Base-by-base conservation (phyloP, 2,113 vertebrate species). In the Zonotrichia leucophrys region DNA sequence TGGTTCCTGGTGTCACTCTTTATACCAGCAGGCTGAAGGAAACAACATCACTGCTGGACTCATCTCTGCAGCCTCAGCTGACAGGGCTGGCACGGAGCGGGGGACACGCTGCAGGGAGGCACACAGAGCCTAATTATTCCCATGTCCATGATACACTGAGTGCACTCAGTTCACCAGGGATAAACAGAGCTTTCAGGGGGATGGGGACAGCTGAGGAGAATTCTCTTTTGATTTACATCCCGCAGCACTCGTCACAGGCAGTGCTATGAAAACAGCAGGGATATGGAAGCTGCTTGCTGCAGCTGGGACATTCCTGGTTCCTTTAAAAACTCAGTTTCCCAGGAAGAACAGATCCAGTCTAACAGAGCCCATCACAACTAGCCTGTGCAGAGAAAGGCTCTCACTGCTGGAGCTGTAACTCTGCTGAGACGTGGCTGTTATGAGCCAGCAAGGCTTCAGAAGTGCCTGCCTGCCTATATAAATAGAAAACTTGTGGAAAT, bases 181-280 rank as follows among this genome's bases (percentile, higher is more conserved):
- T 94, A 96, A 95, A 72, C 85, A 92, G 87, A 96, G 83, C 93
- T 96, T 92, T 93, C 79, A 94, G n/a, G 70, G 74, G 72, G 52
- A 46, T 66, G 68, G 67, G 82, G 35, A 88, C 76, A 94, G 87
- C 81, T 78, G 88, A 77, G 55, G 67, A 95, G 83, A 96, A 92
- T 37, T 33, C 84, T 83, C 89, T 49, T 94, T 88, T 94, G 88
- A 92, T 83, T 95, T 95, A 88, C 49, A 67, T 90, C 88, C 94
- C 83, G 75, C 44, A 94, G 79, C 59, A 31, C 68, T 76, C 2
- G 1, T 92, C 85, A 83, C 88, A 63, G 60, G 75, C 15, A 2
- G 42, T 63, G 46, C 90, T 70, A 5, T 68, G 60, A 83, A 67
- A 92, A 56, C 68, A 86, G 72, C 37, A 27, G 37, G 28, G 75